Base-by-base conservation (phyloP, 2,888 invertebrate species). In the Busseola fusca region DNA sequence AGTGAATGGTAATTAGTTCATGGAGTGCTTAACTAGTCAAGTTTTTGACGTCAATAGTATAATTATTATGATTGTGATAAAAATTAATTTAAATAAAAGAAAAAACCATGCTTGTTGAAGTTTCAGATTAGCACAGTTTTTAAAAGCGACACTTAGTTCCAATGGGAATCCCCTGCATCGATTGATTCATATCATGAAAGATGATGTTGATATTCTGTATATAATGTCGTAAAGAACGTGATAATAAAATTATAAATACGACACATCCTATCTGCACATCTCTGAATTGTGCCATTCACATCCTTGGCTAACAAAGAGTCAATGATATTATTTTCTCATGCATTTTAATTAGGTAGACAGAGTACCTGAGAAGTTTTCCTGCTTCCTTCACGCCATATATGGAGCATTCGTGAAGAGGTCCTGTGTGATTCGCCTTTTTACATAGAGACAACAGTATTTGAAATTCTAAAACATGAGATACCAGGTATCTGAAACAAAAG, bases 391-490 rank as follows among this genome's bases (percentile, higher is more conserved):
- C 97, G 16, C 96, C 93, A 84, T 97, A 97, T 88, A 98, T 97
- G 82, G 97, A 97, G 88, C 98, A 98, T 82, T 96, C 95, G 84
- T 98, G 97, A 9, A 98, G 92, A 65, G 97, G 96, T 83, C 96
- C 96, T 0, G 93, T 92, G 84, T 98, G 96, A 54, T 97, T 97
- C 9, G 97, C 97, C 76, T 93, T 96, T 72, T 94, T 96, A 87
- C 98, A 98, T 56, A 98, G 91, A 2, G 97, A 96, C 84, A 96
- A 94, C 82, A 98, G 97, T 82, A 98, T 97, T 94, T 98, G 98
- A 90, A 98, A 98, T 91, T 98, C 97, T 45, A 98, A 91, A 25
- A 98, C 96, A 86, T 97, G 97, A 18, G 97, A 97, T 73, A 98
- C 96, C 84, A 96, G 93, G 84, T 97, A 97, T 74, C 96, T 96